Base-by-base conservation (phyloP, 2,888 invertebrate genomes). In the Drosophila sordidula region DNA sequence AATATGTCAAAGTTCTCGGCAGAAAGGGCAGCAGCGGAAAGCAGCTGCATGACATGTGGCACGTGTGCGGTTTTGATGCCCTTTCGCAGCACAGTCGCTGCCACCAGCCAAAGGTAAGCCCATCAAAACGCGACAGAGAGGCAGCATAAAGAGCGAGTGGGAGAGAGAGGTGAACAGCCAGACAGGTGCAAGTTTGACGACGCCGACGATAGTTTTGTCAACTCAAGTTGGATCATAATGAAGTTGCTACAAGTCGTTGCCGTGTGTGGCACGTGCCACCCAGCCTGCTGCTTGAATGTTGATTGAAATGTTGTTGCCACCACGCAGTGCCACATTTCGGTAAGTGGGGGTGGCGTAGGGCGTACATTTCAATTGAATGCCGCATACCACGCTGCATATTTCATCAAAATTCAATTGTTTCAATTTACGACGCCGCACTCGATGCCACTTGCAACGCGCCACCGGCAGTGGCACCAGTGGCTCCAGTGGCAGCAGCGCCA, bases 371-470 rank as follows among this genome's bases (percentile, higher is more conserved):
- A 80, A 75, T 82, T 81, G 65, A 82, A 74, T 70, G 56, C 55
- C 34, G 22, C 32, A 34, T 65, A 50, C 59, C 12, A 61, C 59
- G 49, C 61, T 49, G 55, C 58, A 67, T 72, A 61, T 86, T 85
- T 87, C 88, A 87, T 85, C 85, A 85, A 78, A 86, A 85, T 85
- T 80, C 85, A 85, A 85, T 87, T 85, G 85, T 87, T 80, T 77
- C 80, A 68, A 80, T 73, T 83, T 80, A 68, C 70, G 61, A 46
- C 26, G 50, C 61, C 58, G 42, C 77, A 54, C 84, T 87, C 69
- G 78, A 78, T 64, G 81, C 65, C 82, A 87, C 49, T 59, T 57
- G 46, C 81, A 66, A 68, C 49, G 78, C 65, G 78, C 65, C 82
- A 87, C 46, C 55, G 52, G 46, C 78, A 66, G 68, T 46, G 6